Conservation (phyloP, 53 echinoderm and acorn worm species). For the Echinarachnius parma region DNA sequence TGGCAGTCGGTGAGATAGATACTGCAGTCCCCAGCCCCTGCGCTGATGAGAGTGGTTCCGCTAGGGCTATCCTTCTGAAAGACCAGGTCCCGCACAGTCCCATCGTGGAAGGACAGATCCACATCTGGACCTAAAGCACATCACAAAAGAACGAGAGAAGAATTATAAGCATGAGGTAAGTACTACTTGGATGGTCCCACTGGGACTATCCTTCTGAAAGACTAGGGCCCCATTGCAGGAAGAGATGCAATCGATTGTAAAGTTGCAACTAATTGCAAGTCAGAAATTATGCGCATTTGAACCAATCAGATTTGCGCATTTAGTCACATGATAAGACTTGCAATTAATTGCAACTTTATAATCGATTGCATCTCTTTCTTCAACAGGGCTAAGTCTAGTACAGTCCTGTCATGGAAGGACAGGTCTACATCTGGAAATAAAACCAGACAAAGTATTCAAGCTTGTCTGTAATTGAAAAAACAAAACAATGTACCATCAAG, state of each 20-base stretch:
- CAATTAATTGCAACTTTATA: too few relatives aligned
- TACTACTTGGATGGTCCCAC: conserved; percentile 67
- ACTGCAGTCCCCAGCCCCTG: conserved; percentile 94
- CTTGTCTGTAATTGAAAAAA: too few relatives aligned
- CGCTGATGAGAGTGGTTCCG: conserved; percentile 82
- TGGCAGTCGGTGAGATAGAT: conserved; percentile 88
- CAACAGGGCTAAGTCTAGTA: too few relatives aligned
- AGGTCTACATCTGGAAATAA: conserved; percentile 86
- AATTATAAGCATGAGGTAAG: too few relatives aligned
- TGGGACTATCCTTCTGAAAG: conserved; percentile 72
- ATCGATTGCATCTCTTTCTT: too few relatives aligned
- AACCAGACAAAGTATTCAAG: too few relatives aligned
- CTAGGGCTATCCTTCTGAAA: conserved; percentile 74
- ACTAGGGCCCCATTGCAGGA: conserved; percentile 91
- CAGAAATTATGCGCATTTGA: too few relatives aligned
- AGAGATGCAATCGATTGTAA: too few relatives aligned
- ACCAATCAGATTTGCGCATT: too few relatives aligned
- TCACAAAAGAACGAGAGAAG: background rate
- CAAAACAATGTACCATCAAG: too few relatives aligned
- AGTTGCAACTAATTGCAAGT: too few relatives aligned
- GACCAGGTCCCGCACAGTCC: conserved; percentile 88
- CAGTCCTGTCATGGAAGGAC: conserved; percentile 90
- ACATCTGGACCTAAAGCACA: conserved; percentile 77
- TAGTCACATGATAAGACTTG: too few relatives aligned
- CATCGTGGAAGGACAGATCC: conserved; percentile 88